These are phyloP conservation scores for Colletes gigas DNA, from an alignment of 1,140 invertebrate genomes.

Conservation along the genomic window DNA sequence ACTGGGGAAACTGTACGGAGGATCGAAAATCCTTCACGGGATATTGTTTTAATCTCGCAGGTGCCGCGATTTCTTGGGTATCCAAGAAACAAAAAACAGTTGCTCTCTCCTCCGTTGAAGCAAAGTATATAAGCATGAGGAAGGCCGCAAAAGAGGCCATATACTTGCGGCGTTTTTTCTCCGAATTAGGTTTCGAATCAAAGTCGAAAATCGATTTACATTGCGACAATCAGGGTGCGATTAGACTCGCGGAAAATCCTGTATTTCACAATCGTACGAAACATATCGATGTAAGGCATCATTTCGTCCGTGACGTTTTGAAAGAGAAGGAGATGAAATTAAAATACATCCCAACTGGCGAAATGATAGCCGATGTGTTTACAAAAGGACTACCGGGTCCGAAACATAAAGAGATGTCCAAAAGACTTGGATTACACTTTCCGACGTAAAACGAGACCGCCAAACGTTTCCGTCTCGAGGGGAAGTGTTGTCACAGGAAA, in stretches of 20 bases:
- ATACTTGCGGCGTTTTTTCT: background rate
- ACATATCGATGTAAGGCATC: background rate
- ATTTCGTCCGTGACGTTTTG: background rate
- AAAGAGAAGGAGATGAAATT: background rate
- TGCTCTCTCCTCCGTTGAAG: background rate
- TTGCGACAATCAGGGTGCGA: background rate
- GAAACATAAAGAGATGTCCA: background rate
- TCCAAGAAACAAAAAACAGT: conserved; percentile 15
- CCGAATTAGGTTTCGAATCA: background rate
- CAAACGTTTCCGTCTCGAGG: too few species aligned
- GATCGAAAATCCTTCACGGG: background rate
- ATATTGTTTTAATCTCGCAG: background rate
- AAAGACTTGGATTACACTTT: too few species aligned
- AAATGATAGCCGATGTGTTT: background rate
- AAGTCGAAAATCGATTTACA: background rate
- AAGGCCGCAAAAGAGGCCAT: conserved; percentile 7
- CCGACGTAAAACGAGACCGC: too few species aligned
- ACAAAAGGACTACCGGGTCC: background rate
- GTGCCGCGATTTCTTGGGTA: background rate
- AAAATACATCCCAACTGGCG: background rate
- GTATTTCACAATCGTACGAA: background rate
- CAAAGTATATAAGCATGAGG: background rate
- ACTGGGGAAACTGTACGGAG: background rate
- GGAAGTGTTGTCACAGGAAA: too few species aligned
- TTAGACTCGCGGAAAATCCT: background rate